Evolutionary conservation across 2,888 invertebrate species (phyloP).

Genomic region (Rhingia campestris): DNA sequence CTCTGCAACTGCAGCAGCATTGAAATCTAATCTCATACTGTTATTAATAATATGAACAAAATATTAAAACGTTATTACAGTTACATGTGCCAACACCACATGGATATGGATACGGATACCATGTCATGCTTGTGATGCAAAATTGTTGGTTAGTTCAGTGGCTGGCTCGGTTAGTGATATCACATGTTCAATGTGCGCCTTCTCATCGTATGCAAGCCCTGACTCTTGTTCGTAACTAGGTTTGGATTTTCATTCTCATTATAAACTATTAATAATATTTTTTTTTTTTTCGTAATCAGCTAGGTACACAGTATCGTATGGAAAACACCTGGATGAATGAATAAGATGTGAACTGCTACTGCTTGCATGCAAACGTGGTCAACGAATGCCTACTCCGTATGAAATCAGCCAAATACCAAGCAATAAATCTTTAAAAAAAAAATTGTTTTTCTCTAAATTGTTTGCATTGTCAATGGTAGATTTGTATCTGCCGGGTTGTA

Average conservation of each 20-base stretch:
- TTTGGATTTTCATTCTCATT: constrained; percentile 51
- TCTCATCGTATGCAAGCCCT: constrained; percentile 34
- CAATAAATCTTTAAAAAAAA: constrained; percentile 58
- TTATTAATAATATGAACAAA: constrained; percentile 51
- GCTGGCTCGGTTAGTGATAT: constrained; percentile 22
- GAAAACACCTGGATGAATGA: constrained; percentile 58
- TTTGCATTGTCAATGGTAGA: constrained; percentile 20
- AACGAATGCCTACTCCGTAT: constrained; percentile 20
- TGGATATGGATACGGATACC: constrained; percentile 24
- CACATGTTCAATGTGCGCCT: constrained; percentile 39
- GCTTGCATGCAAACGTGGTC: constrained; percentile 25
- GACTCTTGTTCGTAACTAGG: constrained; percentile 6
- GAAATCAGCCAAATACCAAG: constrained; percentile 36
- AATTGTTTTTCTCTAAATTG: constrained; percentile 10
- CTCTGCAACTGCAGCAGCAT: constrained; percentile 1
- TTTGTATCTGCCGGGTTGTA: constrained; percentile 27
- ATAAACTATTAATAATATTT: constrained; percentile 53
- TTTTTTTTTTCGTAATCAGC: constrained; percentile 47
- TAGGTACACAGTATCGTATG: constrained; percentile 13
- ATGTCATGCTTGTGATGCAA: constrained; percentile 44
- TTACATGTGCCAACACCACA: constrained; percentile 44
- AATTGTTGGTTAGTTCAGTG: constrained; percentile 20
- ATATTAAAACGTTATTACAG: constrained; percentile 41
- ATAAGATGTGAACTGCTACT: constrained; percentile 55
- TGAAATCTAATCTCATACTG: constrained; percentile 46